phyloP scores from a whole-genome alignment of 1,140 invertebrate species.

The Drosophila biarmipes region DNA sequence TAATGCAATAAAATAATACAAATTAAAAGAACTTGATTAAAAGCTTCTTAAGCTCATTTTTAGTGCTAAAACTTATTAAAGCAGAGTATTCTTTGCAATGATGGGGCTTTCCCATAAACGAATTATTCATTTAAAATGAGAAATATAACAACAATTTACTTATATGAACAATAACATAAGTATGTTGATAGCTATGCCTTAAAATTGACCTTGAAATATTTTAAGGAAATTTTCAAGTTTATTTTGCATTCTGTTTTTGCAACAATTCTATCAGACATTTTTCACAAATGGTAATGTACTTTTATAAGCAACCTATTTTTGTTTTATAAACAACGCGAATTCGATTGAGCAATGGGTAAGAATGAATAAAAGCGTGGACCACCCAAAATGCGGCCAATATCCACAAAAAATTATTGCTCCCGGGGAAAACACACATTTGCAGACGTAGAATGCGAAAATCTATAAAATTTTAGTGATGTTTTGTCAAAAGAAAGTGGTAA shows the following conservation, averaged over 20 bases:
- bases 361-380: constrained; percentile 39
- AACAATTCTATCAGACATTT: constrained; percentile 35
- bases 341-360: constrained; percentile 41
- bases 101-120: not conserved
- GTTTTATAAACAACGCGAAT: constrained; percentile 55
- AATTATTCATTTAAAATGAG: no score
- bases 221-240: not conserved
- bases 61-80: no score
- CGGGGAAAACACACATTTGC: constrained; percentile 7
- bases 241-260: constrained; percentile 14
- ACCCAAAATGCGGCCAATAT: constrained; percentile 20
- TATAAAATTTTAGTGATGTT: constrained; percentile 48
- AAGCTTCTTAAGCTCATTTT: no score
- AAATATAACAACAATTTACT: no score
- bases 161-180: not conserved
- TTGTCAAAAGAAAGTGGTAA: constrained; percentile 13
- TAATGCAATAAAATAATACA: no score
- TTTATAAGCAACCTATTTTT: constrained; percentile 17
- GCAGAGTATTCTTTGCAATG: no score
- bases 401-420: constrained; percentile 10
- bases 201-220: not conserved
- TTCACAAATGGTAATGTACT: constrained; percentile 31
- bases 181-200: not conserved
- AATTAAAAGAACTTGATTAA: no score
- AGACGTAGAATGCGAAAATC: not conserved